Conservation (phyloP, 2,888 invertebrate species). For the Stenodema calcarata region DNA sequence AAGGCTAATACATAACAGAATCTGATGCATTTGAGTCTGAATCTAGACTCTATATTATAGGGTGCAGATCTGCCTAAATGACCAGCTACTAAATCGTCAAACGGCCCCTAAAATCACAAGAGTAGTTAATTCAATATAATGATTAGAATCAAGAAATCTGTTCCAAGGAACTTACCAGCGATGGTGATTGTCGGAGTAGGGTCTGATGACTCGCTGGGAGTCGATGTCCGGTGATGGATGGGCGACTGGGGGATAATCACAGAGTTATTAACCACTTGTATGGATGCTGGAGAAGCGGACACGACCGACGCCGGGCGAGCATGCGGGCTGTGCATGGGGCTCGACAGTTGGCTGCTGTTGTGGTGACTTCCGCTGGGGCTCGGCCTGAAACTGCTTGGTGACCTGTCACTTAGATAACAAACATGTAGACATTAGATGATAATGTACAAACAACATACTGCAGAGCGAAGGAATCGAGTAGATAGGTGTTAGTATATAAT, state of each 20-base stretch:
- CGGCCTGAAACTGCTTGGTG: constrained; percentile 13
- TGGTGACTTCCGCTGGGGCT: constrained; percentile 35
- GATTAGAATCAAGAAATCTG: too few species aligned
- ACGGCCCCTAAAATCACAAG: too few species aligned
- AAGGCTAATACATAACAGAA: too few species aligned
- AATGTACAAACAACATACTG: background rate
- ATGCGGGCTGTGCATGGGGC: constrained; percentile 54
- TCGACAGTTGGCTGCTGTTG: constrained; percentile 14
- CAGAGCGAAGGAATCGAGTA: background rate
- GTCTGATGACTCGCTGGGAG: constrained; percentile 42
- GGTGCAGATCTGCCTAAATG: too few species aligned
- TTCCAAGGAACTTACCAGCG: constrained; percentile 42
- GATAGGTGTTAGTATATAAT: too few species aligned
- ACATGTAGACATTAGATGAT: background rate
- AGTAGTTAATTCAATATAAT: too few species aligned
- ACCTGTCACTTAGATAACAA: background rate
- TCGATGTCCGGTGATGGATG: constrained; percentile 61
- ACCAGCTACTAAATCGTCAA: too few species aligned
- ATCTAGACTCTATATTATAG: too few species aligned
- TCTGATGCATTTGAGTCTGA: too few species aligned
- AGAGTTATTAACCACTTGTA: constrained; percentile 63
- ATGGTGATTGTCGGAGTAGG: constrained; percentile 53
- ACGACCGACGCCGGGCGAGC: constrained; percentile 55
- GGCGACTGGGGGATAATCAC: constrained; percentile 66
- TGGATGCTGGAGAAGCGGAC: constrained; percentile 56